Evolutionary conservation across 1,140 invertebrate genomes (phyloP), one percentile per base, ranked within the genome.

Genomic region (Aphelenchoides avenae): DNA sequence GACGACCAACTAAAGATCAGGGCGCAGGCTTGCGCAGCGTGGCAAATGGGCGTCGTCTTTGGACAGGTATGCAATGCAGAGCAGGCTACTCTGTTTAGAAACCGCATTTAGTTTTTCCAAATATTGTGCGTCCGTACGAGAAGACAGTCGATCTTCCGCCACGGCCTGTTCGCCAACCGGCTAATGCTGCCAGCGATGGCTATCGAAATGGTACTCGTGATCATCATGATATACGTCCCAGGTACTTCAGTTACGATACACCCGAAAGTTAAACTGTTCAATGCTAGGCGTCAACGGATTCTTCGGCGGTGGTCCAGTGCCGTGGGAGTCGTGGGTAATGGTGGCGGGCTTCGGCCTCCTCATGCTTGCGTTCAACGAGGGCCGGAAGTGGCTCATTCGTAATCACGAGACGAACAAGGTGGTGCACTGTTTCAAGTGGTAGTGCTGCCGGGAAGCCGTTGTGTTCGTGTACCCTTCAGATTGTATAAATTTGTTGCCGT

Each of bases 31-130:
- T 53, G 46, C n/a, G 44, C 59, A n/a, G 67, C 67, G 18, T 69
- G 68, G 68, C 67, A 69, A 39, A 64, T 69, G 26, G 70, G 68
- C 15, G 64, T 69, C 20, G 67, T 69, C 24, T 71, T 69, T 30
- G 70, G 67, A 11, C 67, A 68, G 33, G 65, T 64, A n/a, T n/a
- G n/a, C n/a, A n/a, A n/a, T 13, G 13, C 13, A 40, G 39, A 13
- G 42, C 27, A 31, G 13, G 13, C 39, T 44, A 18, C 4, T 43
- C 5, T 52, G 5, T 52, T 47, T 18, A 3, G 26, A n/a, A n/a
- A 52, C 5, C 15, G 15, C 5, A 3, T 56, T 3, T 30, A 64
- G 34, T 52, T 59, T 31, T 66, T 66, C 42, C 60, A 70, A 31
- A 68, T 66, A 33, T 70, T 66, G 33, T 42, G 50, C 41, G 56